Evolutionary conservation across 2,113 vertebrate species (phyloP).

Genomic region (Puffinus mauretanicus): DNA sequence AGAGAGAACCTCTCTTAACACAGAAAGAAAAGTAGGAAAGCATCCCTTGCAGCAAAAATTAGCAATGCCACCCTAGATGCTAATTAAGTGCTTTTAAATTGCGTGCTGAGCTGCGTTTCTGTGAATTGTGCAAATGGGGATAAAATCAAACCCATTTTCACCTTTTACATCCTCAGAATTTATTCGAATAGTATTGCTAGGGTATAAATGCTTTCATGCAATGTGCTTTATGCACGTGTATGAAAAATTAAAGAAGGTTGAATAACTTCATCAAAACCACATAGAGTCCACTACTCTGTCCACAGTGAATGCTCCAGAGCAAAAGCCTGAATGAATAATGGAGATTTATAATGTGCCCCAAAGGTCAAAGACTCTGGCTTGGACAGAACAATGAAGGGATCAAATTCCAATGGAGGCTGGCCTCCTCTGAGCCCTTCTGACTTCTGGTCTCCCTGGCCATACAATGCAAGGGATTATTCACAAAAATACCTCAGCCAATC

Average conservation of each 20-base stretch:
- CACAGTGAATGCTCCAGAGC: background rate
- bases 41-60: background rate
- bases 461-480: background rate
- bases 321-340: background rate
- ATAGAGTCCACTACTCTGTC: background rate
- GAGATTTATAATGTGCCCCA: background rate
- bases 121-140: background rate
- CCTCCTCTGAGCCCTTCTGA: background rate
- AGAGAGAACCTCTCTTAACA: background rate
- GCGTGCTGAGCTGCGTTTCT: background rate
- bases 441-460: background rate
- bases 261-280: background rate
- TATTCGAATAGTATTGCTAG: background rate
- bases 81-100: slow-evolving; percentile 10
- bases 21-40: background rate
- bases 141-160: background rate
- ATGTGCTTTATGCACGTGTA: background rate
- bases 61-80: background rate
- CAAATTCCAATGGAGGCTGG: background rate
- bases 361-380: background rate
- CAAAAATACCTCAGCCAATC: background rate
- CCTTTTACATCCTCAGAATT: background rate
- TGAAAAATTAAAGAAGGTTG: background rate
- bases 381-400: slow-evolving; percentile 14
- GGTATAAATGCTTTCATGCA: background rate